These are phyloP conservation scores for Periophthalmus modestus DNA, from an alignment of 2,113 vertebrate species.

Conservation along the genomic window DNA sequence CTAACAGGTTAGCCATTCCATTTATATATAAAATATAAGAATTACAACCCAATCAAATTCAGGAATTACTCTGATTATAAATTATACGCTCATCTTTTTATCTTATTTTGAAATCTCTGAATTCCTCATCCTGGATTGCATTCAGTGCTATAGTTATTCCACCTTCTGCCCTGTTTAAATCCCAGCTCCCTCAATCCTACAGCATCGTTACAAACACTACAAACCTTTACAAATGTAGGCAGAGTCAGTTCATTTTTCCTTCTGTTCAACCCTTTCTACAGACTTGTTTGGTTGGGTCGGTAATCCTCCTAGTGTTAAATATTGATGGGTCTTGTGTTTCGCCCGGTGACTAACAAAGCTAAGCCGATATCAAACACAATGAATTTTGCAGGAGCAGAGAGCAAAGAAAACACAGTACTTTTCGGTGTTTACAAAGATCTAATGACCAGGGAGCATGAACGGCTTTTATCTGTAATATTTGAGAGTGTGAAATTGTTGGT, in stretches of 20 bases:
- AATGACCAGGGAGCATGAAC: background rate
- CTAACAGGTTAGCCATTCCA: too few relatives aligned
- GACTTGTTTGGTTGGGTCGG: background rate
- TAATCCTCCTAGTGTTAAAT: constrained; percentile 42
- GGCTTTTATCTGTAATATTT: background rate
- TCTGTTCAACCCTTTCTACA: background rate
- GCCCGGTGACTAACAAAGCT: constrained; percentile 11
- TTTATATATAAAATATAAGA: too few relatives aligned
- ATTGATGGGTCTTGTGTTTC: constrained; percentile 40
- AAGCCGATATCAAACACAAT: constrained; percentile 40
- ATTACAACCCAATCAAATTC: too few relatives aligned
- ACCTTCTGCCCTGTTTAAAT: background rate
- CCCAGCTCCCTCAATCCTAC: background rate
- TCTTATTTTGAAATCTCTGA: too few relatives aligned
- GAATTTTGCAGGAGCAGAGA: constrained; percentile 20
- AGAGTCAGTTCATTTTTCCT: background rate
- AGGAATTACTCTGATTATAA: too few relatives aligned
- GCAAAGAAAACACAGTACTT: background rate
- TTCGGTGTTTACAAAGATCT: background rate
- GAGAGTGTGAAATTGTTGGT: background rate
- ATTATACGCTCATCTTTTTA: too few relatives aligned
- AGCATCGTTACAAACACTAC: background rate
- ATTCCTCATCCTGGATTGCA: too few relatives aligned
- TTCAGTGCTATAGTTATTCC: too few relatives aligned
- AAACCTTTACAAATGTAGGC: background rate